Percentiles rank a stretch among this genome's conserved stretches.
phyloP scores from a whole-genome alignment of 2,888 invertebrate genomes.

The Polydrusus pterygomalis region DNA sequence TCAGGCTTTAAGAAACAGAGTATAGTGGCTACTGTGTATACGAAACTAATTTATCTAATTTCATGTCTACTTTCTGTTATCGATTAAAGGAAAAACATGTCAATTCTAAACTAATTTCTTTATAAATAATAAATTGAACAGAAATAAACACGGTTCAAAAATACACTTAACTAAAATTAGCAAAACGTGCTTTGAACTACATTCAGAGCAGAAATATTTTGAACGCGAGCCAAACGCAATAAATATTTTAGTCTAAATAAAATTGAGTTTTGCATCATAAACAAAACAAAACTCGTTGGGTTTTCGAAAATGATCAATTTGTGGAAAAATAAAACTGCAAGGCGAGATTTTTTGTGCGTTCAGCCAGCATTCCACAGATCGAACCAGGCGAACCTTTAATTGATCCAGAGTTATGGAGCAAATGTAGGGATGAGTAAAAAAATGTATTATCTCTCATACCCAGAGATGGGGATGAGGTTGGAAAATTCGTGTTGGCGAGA shows the following conservation, averaged over 20 bases:
- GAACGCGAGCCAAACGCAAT: slow-evolving; percentile 14
- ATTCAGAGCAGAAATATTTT: slow-evolving; percentile 15
- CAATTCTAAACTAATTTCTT: neutral
- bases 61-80: neutral
- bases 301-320: neutral
- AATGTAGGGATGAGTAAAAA: no score
- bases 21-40: no score
- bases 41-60: no score
- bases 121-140: neutral
- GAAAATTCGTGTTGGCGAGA: no score
- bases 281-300: slow-evolving; percentile 1
- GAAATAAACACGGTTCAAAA: slow-evolving; percentile 16
- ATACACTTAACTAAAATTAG: slow-evolving; percentile 8
- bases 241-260: slow-evolving; percentile 4
- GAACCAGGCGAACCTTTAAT: no score
- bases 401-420: no score
- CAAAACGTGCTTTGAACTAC: slow-evolving; percentile 24
- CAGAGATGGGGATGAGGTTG: no score
- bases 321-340: no score
- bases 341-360: no score
- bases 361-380: no score
- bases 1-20: no score
- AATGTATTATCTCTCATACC: no score
- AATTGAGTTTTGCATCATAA: slow-evolving; percentile 7
- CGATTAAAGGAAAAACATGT: neutral